phyloP scores from a whole-genome alignment of 2,113 vertebrate genomes.

The Vicugna pacos region DNA sequence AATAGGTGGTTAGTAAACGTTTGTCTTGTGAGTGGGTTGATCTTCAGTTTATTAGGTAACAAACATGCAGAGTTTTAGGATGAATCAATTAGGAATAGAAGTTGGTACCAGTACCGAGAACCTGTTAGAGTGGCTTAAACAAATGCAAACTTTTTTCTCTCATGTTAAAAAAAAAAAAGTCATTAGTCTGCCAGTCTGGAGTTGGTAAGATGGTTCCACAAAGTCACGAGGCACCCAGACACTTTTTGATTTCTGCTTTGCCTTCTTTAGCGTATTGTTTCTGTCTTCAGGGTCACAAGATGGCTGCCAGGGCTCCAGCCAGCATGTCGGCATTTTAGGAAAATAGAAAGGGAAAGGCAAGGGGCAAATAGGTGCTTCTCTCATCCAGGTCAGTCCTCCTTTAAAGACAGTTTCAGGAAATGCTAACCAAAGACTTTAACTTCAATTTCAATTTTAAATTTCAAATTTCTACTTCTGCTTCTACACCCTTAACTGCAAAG shows the following conservation, averaged over 20 bases:
- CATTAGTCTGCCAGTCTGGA: background rate
- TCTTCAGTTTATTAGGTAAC: background rate
- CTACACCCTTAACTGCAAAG: background rate
- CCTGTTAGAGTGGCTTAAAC: background rate
- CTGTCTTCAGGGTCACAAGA: background rate
- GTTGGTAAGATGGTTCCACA: background rate
- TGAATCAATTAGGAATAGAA: background rate
- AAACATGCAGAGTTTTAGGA: background rate
- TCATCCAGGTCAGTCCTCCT: background rate
- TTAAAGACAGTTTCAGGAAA: slow-evolving; percentile 8
- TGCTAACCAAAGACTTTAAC: background rate
- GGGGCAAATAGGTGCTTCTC: background rate
- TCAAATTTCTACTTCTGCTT: too few species aligned
- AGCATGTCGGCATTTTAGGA: background rate
- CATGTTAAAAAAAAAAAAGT: background rate
- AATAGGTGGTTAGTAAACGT: slow-evolving; percentile 20
- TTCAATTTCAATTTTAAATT: background rate
- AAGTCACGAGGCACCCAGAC: background rate
- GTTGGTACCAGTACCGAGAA: background rate
- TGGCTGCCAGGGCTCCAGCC: background rate
- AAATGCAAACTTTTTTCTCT: background rate
- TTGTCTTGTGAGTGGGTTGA: background rate
- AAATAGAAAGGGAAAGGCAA: background rate
- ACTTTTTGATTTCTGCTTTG: background rate
- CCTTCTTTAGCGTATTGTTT: background rate